Percentiles rank a stretch among this genome's conserved stretches.
phyloP scores from a whole-genome alignment of 2,797 vertebrate genomes.

The Scolopax bukidnonensis region DNA sequence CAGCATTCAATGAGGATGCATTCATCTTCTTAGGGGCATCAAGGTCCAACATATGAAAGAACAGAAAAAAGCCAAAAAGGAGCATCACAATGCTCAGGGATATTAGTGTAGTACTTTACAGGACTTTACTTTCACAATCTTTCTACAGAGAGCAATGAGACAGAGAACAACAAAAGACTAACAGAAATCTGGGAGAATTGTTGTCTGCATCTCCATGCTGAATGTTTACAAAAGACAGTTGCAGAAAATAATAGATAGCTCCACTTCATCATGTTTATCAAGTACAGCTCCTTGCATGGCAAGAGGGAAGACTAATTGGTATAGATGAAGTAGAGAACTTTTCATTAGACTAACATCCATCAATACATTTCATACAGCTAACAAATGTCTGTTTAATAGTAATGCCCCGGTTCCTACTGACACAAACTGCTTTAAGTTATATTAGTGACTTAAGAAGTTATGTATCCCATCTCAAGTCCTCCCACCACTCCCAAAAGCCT shows the following conservation, averaged over 20 bases:
- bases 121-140: neutral
- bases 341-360: neutral
- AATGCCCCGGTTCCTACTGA: neutral
- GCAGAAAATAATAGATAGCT: neutral
- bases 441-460: neutral
- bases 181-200: neutral
- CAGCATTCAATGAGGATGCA: neutral
- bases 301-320: neutral
- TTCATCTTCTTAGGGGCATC: neutral
- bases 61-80: neutral
- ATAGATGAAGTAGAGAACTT: neutral
- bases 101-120: neutral
- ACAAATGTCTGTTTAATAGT: neutral
- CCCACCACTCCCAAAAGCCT: neutral
- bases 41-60: neutral
- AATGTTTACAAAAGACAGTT: neutral
- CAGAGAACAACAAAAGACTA: neutral
- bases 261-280: neutral
- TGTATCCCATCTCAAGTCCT: neutral
- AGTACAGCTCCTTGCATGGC: neutral
- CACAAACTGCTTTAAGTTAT: neutral
- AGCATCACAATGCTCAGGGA: neutral
- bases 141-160: neutral
- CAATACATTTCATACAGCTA: neutral
- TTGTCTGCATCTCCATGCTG: neutral